These are phyloP conservation scores for Morelia viridis DNA, from an alignment of 2,797 vertebrate genomes.

Conservation along the genomic window DNA sequence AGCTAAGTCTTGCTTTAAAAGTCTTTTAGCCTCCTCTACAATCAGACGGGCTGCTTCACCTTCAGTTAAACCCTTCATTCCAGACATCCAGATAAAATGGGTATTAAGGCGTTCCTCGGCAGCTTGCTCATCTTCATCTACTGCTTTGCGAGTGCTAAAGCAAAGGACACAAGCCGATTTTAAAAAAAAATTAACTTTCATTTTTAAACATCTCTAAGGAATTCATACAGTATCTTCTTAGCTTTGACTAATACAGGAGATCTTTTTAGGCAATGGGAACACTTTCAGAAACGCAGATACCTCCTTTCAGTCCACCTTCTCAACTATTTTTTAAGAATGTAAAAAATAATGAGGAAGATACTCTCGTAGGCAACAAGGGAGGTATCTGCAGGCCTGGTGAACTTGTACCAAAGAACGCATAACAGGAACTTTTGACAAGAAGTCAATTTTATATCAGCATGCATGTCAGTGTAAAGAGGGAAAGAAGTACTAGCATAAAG, in stretches of 20 bases:
- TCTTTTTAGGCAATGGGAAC: not conserved
- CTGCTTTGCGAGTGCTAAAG: conserved; percentile 78
- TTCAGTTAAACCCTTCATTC: conserved; percentile 86
- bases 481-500: not conserved
- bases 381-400: not conserved
- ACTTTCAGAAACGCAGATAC: not conserved
- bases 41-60: conserved; percentile 86
- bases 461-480: not conserved
- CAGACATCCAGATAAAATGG: conserved; percentile 85
- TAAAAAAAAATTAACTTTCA: not conserved
- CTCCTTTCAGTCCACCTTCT: not conserved
- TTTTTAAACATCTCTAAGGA: not conserved
- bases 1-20: conserved; percentile 89
- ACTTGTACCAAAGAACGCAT: not conserved
- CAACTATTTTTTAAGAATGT: not conserved
- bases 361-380: not conserved
- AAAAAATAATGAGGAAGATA: not conserved
- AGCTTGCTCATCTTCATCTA: conserved; percentile 90
- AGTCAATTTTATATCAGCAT: not conserved
- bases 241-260: not conserved
- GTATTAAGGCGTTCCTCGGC: conserved; percentile 84
- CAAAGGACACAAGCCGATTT: conserved; percentile 19
- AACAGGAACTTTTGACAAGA: not conserved
- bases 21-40: conserved; percentile 85
- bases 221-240: not conserved